These are phyloP conservation scores for Chymomyza procnemis DNA, from an alignment of 2,888 invertebrate species.

Conservation along the genomic window DNA sequence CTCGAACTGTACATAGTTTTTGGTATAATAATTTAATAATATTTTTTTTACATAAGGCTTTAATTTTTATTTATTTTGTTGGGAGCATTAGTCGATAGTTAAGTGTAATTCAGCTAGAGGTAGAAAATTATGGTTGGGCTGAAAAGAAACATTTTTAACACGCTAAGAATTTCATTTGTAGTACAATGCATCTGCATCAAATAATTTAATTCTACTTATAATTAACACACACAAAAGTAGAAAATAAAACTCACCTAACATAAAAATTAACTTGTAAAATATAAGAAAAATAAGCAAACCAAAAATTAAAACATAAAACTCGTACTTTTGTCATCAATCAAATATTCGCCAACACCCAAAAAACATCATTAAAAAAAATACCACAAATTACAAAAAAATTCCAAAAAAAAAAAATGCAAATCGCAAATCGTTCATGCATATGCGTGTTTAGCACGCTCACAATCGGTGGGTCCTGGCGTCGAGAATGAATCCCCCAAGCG, in stretches of 20 bases:
- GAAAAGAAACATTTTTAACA: background rate
- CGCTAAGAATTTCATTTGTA: background rate
- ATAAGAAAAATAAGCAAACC: constrained; percentile 21
- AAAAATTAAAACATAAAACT: constrained; percentile 57
- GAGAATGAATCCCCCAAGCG: constrained; percentile 88
- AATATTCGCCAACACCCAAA: constrained; percentile 29
- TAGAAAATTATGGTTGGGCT: too few relatives aligned
- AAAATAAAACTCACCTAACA: constrained; percentile 23
- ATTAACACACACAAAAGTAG: constrained; percentile 1
- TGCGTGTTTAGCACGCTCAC: constrained; percentile 81
- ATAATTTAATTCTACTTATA: background rate
- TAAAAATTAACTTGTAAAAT: constrained; percentile 29
- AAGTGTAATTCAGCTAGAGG: background rate
- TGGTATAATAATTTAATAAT: too few relatives aligned
- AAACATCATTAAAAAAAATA: constrained; percentile 29
- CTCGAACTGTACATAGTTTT: too few relatives aligned
- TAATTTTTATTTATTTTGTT: too few relatives aligned
- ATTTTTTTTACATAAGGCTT: too few relatives aligned
- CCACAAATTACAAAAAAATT: constrained; percentile 23
- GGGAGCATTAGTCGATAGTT: too few relatives aligned
- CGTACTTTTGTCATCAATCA: constrained; percentile 62
- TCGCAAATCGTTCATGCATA: constrained; percentile 15
- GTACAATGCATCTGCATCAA: background rate
- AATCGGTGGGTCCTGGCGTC: constrained; percentile 84
- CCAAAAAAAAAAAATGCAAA: constrained; percentile 9